These are phyloP conservation scores for Cotesia glomerata DNA, from an alignment of 1,140 invertebrate genomes.

Conservation along the genomic window DNA sequence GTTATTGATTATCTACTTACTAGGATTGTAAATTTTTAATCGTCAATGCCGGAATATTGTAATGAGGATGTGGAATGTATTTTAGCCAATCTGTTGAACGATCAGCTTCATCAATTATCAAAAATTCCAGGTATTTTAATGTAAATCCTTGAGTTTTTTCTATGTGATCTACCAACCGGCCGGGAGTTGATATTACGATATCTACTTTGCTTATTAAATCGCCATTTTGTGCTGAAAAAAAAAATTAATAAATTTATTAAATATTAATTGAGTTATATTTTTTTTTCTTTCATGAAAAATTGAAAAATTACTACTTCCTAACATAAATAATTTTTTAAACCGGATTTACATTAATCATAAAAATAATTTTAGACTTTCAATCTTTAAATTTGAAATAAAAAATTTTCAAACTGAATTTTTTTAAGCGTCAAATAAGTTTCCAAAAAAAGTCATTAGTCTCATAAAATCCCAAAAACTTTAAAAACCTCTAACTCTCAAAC, in stretches of 20 bases:
- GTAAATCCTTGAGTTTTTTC: conserved; percentile 86
- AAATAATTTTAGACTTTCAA: too few species aligned
- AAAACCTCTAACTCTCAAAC: too few species aligned
- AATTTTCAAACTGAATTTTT: too few species aligned
- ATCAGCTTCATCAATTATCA: conserved; percentile 97
- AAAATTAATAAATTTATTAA: conserved; percentile 1
- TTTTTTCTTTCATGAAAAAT: too few species aligned
- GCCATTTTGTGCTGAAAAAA: conserved; percentile 58
- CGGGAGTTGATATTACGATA: conserved; percentile 92
- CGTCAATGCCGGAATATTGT: conserved; percentile 48
- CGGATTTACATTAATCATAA: too few species aligned
- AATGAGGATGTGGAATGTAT: conserved; percentile 64
- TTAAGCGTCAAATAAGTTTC: too few species aligned
- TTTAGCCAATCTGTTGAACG: conserved; percentile 89
- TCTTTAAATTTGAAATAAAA: too few species aligned
- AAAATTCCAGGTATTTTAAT: conserved; percentile 78
- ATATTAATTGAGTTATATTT: background rate
- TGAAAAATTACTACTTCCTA: too few species aligned
- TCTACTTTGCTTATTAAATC: conserved; percentile 73
- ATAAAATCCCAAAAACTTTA: too few species aligned
- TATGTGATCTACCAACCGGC: conserved; percentile 91
- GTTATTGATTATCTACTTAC: conserved; percentile 31
- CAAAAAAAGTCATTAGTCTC: too few species aligned
- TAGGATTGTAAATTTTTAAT: conserved; percentile 39
- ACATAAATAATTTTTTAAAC: too few species aligned